These are phyloP conservation scores for Nephrotoma flavescens DNA, from an alignment of 2,888 invertebrate genomes.

Conservation along the genomic window DNA sequence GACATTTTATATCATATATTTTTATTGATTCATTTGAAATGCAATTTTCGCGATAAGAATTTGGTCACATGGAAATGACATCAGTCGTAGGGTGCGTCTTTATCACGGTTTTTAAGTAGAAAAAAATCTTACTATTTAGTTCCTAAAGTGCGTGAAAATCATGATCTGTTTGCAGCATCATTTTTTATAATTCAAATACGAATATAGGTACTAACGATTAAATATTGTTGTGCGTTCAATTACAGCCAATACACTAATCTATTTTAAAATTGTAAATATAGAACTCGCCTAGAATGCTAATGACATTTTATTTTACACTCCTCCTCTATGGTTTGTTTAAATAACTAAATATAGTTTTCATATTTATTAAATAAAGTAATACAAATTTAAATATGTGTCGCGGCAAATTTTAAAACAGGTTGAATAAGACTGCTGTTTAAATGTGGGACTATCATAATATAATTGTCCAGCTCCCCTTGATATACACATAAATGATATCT, in stretches of 20 bases:
- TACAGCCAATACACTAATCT: background rate
- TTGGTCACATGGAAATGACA: background rate
- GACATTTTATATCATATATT: background rate
- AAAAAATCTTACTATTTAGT: too few species aligned
- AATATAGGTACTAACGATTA: background rate
- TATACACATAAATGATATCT: too few species aligned
- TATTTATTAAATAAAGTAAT: background rate
- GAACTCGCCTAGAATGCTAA: background rate
- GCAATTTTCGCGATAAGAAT: background rate
- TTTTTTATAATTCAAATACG: background rate
- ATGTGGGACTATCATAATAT: too few species aligned
- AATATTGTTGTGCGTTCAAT: background rate
- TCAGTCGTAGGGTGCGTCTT: background rate
- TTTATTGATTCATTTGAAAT: background rate
- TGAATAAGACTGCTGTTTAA: background rate
- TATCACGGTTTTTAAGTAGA: background rate
- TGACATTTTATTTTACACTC: background rate
- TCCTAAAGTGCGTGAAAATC: background rate
- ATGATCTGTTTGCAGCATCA: background rate
- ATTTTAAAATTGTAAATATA: background rate
- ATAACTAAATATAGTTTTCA: background rate
- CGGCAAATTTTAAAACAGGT: background rate
- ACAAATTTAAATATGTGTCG: background rate
- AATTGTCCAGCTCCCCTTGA: too few species aligned
- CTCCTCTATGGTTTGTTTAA: background rate